phyloP scores from a whole-genome alignment of 2,113 vertebrate genomes.

The Epinephelus lanceolatus region DNA sequence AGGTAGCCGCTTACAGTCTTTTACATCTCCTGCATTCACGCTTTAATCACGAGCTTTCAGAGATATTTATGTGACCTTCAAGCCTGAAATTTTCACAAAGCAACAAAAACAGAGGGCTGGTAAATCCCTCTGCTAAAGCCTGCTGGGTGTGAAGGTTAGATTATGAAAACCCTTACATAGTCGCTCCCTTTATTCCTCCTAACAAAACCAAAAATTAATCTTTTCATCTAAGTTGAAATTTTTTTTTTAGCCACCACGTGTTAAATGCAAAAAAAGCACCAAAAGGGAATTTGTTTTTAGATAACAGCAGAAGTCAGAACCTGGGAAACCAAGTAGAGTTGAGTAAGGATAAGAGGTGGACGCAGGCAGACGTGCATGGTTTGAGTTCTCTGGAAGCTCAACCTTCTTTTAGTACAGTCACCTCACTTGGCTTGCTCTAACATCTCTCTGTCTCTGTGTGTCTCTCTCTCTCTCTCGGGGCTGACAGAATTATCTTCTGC shows the following conservation, averaged over 20 bases:
- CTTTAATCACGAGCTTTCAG: slow-evolving; percentile 47
- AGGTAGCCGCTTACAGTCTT: slow-evolving; percentile 1
- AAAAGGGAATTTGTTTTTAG: neutral
- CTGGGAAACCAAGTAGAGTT: slow-evolving; percentile 20
- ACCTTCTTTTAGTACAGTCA: slow-evolving; percentile 90
- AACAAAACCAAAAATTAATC: slow-evolving; percentile 45
- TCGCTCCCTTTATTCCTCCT: slow-evolving; percentile 42
- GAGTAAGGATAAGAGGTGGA: slow-evolving; percentile 29
- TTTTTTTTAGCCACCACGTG: neutral
- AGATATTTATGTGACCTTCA: slow-evolving; percentile 72
- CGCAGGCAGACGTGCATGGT: slow-evolving; percentile 55
- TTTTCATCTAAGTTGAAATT: slow-evolving; percentile 34
- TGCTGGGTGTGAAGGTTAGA: slow-evolving; percentile 73
- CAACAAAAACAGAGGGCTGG: slow-evolving; percentile 57
- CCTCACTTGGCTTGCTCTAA: slow-evolving; percentile 84
- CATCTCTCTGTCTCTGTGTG: slow-evolving; percentile 62
- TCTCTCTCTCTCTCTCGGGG: slow-evolving; percentile 79
- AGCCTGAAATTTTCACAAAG: slow-evolving; percentile 57
- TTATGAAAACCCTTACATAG: slow-evolving; percentile 58
- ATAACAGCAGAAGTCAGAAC: slow-evolving; percentile 36
- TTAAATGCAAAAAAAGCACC: slow-evolving; percentile 24
- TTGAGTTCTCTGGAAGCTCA: slow-evolving; percentile 90
- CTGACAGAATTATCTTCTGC: slow-evolving; percentile 98
- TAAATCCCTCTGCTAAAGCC: slow-evolving; percentile 64
- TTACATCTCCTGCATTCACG: slow-evolving; percentile 46